Percentiles rank a stretch among this genome's conserved stretches.
These are phyloP conservation scores for Clangula hyemalis DNA, from an alignment of 2,797 vertebrate genomes.

Conservation along the genomic window DNA sequence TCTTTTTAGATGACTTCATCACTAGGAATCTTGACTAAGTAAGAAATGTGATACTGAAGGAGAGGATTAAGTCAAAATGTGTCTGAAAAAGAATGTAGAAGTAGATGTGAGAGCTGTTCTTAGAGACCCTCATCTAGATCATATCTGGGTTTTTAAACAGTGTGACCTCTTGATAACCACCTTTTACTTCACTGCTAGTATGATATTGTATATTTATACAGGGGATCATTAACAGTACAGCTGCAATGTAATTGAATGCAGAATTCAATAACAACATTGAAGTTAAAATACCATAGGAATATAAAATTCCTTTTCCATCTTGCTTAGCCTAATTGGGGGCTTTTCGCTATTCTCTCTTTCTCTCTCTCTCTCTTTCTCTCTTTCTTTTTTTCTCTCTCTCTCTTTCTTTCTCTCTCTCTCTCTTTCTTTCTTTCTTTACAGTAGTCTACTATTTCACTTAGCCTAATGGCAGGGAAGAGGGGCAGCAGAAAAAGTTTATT, in stretches of 20 bases:
- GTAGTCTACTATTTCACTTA: constrained; percentile 31
- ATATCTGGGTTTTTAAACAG: constrained; percentile 34
- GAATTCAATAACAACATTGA: constrained; percentile 56
- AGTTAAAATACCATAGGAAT: constrained; percentile 55
- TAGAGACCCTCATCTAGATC: not conserved
- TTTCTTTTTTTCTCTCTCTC: no score
- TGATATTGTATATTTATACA: constrained; percentile 46
- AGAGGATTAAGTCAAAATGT: not conserved
- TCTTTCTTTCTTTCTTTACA: not conserved
- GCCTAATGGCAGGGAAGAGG: not conserved
- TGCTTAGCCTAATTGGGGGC: constrained; percentile 23
- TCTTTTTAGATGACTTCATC: not conserved
- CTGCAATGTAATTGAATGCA: constrained; percentile 53
- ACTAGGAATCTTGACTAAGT: not conserved
- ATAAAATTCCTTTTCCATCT: constrained; percentile 52
- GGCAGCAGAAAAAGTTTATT: constrained; percentile 54
- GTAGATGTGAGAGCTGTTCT: not conserved
- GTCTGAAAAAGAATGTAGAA: not conserved
- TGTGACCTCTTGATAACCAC: constrained; percentile 8
- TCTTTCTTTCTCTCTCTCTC: no score
- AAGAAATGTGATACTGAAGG: not conserved
- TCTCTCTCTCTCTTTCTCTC: no score
- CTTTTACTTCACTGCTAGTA: not conserved
- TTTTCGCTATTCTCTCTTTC: not conserved
- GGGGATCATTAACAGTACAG: constrained; percentile 37